Evolutionary conservation across 2,888 invertebrate genomes (phyloP), one percentile per base, ranked within the genome.

Genomic region (Megastigmus dorsalis): DNA sequence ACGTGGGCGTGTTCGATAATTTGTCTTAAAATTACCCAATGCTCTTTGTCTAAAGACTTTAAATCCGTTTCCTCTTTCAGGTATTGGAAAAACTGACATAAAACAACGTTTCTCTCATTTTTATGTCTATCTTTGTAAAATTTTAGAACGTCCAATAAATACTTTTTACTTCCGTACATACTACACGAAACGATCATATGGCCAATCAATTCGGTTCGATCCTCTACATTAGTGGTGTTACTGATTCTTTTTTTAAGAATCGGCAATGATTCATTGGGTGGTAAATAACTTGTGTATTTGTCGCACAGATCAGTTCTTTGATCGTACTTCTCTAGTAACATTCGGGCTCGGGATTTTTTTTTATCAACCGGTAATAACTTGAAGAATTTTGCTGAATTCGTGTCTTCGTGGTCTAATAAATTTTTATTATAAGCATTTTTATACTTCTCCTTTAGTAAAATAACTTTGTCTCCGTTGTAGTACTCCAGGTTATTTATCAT

Each of bases 101-200:
- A 9, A 0, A 67, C 26, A 0, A 48, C 36, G 0, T 9, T 0
- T 0, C 71, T 75, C 38, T 88, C 88, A 65, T 88, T 88, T 50
- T 77, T 84, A 67, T 87, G 85, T 15, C 83, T 80, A 2, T 77
- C 75, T 1, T 72, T 69, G 5, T 84, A 68, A 59, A 84, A 87
- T 13, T 75, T 62, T 9, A 89, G 33, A 0, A 82, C 80, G 0
- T 82, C 70, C 0, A 82, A 54, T 1, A 88, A 74, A 5, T 81
- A 79, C 0, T 79, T 62, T 0, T 82, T 55, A 65, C 87, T 84
- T 3, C 84, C 50, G 48, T 88, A 86, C 6, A 87, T 75, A 23
- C 79, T 81, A 45, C 87, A 88, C 10, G 78, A 79, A 23, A 74
- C 80, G 2, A 89, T 77, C 81, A 88, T 80, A 6, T 80, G 78